These are phyloP conservation scores for Aplodontia rufa DNA, from an alignment of 2,113 vertebrate species.

Conservation along the genomic window DNA sequence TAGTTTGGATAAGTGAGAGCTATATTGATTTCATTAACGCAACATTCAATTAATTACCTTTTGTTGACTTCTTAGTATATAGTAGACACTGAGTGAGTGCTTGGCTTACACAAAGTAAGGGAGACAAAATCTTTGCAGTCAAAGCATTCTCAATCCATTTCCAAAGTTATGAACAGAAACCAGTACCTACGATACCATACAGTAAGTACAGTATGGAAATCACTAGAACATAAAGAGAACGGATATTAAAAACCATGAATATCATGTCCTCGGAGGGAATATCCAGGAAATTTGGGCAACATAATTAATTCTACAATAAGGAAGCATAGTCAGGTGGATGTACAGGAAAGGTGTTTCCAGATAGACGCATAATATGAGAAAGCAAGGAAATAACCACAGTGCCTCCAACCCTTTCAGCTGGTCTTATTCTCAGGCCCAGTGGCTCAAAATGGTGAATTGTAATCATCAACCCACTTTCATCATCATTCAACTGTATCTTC, in stretches of 20 bases:
- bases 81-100: not conserved
- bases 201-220: not conserved
- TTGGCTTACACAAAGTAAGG: not conserved
- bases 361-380: not conserved
- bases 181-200: not conserved
- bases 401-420: not conserved
- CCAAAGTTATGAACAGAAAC: not conserved
- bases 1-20: not conserved
- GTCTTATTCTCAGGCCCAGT: rapidly evolving
- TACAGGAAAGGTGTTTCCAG: not conserved
- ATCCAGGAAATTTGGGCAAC: not conserved
- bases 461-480: not conserved
- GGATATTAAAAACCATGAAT: not conserved
- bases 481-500: not conserved
- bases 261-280: not conserved
- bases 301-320: not conserved
- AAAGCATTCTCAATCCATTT: not conserved
- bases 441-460: not conserved
- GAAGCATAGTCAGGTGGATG: not conserved
- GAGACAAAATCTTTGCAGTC: not conserved
- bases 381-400: not conserved
- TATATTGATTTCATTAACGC: not conserved
- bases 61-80: not conserved
- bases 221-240: not conserved
- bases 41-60: not conserved